Evolutionary conservation across 2,113 vertebrate species (phyloP).

Genomic region (Catharus minimus): DNA sequence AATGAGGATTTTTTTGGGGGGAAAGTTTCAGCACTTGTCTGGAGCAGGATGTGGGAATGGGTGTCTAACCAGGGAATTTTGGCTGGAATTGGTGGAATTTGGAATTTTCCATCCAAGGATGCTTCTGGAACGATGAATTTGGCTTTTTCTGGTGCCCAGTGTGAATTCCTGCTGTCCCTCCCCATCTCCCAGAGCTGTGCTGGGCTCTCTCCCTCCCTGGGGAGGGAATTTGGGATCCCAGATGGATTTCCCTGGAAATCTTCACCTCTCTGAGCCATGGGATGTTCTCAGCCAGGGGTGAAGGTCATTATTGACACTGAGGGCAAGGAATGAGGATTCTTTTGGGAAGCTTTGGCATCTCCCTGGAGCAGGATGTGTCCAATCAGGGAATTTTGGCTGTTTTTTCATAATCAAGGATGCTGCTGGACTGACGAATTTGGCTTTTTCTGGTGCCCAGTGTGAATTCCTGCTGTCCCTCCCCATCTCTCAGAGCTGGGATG

Average conservation of each 20-base stretch:
- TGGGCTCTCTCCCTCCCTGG: rapidly evolving
- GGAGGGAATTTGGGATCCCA: background rate
- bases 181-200: no score
- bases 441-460: rapidly evolving
- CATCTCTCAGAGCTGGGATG: background rate
- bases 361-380: no score
- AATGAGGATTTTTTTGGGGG: no score
- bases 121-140: no score
- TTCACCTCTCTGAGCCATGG: no score
- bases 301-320: no score
- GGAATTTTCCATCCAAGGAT: background rate
- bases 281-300: background rate
- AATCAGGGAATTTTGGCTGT: background rate
- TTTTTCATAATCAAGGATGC: no score
- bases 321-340: no score
- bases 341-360: background rate
- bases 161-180: rapidly evolving
- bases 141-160: rapidly evolving
- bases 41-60: no score
- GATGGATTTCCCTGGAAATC: no score
- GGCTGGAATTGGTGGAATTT: background rate
- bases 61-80: no score
- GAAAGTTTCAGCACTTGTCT: background rate
- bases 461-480: rapidly evolving
- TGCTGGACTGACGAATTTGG: no score